Base-by-base conservation (phyloP, 1,140 invertebrate genomes). In the Papilio polyxenes region DNA sequence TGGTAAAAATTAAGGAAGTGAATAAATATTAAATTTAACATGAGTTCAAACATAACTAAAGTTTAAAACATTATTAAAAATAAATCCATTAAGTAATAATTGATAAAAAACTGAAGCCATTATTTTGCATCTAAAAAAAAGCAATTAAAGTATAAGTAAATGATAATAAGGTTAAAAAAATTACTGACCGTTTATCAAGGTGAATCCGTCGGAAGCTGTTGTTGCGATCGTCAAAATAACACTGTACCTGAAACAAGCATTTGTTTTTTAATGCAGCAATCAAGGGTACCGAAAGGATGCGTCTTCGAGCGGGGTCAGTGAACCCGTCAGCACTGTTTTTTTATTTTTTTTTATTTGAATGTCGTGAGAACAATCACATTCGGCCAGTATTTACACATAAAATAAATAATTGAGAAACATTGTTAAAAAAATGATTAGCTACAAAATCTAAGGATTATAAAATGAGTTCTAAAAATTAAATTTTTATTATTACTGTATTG, bases 171-270 rank as follows among this genome's bases (percentile, higher is more conserved):
- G 11, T 44, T 6, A 48, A n/a, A 76, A 79, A 59, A 79, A 37
- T 79, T 82, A 89, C 92, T 93, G 79, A 93, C 92, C 92, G 90
- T 92, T 94, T 86, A 91, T 92, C 84, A 93, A 89, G 79, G 89
- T 86, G 85, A 93, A 92, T 82, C 90, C 92, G 89, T 92, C 91
- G 17, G 89, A 88, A 23, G 89, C 87, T 85, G 88, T 91, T 56
- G 91, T 92, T 17, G 91, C 89, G 87, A 93, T 92, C 72, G 92
- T 93, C 85, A 94, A 84, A 83, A 91, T 90, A 81, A 92, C 90
- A 86, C 89, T 92, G 82, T 93, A 94, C 89, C 92, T 94, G 92
- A 85, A 90, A 89, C 85, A 89, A 88, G 86, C 40, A 82, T 85
- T 79, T 53, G 49, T 40, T 23, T 59, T 80, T 11, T 79, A 82